Percentiles rank a stretch among this genome's conserved stretches.
Conservation (phyloP, 1,140 invertebrate genomes). For the Solenopsis fugax region DNA sequence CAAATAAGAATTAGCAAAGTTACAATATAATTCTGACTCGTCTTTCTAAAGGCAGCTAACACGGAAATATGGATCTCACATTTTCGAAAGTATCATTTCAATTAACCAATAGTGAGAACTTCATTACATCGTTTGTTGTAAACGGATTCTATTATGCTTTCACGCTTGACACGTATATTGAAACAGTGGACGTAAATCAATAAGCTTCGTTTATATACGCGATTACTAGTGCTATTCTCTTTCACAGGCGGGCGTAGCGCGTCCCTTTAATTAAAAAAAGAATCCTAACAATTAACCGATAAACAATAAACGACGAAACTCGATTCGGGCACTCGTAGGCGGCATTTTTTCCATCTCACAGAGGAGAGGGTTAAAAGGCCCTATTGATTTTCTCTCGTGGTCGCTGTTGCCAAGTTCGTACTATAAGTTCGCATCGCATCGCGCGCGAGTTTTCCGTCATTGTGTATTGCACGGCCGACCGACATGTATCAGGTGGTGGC, state of each 20-base stretch:
- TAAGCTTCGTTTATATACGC: constrained; percentile 23
- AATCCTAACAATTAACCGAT: constrained; percentile 21
- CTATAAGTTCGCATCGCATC: constrained; percentile 33
- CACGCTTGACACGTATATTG: neutral
- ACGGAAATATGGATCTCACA: neutral
- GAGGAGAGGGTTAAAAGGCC: constrained; percentile 44
- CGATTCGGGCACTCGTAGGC: constrained; percentile 1
- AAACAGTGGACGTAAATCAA: constrained; percentile 27
- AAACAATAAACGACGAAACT: constrained; percentile 43
- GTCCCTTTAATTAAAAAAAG: constrained; percentile 8
- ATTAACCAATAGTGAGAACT: constrained; percentile 38
- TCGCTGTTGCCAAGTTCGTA: constrained; percentile 41
- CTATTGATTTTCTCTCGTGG: constrained; percentile 55
- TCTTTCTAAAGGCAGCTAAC: neutral
- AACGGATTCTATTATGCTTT: constrained; percentile 28
- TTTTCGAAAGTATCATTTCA: constrained; percentile 23
- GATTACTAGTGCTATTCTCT: constrained; percentile 16
- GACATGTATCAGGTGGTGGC: neutral
- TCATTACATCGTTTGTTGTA: constrained; percentile 12
- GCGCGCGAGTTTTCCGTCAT: constrained; percentile 34
- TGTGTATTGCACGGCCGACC: constrained; percentile 7
- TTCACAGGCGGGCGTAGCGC: neutral
- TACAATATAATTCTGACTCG: neutral
- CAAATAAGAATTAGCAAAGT: neutral
- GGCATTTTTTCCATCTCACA: neutral